A percentile compares a stretch with the other conserved stretches of the same genome.
phyloP scores from a whole-genome alignment of 1,140 invertebrate species.

The Drosophila elegans region DNA sequence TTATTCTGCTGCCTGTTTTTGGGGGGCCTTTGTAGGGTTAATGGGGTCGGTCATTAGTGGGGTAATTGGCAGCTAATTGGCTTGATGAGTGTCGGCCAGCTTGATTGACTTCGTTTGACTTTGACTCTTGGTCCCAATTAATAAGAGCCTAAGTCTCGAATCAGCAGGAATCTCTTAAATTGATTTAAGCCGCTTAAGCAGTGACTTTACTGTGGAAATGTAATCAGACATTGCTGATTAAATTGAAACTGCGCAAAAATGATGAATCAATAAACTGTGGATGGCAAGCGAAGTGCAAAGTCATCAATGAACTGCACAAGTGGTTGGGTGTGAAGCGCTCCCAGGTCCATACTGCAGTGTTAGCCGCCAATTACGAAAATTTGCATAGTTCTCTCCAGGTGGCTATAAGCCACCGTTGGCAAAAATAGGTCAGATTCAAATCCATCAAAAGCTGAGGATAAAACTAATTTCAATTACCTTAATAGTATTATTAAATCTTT shows the following conservation, averaged over 20 bases:
- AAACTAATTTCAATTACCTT: not conserved
- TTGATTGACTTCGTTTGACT: constrained; percentile 31
- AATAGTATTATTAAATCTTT: not conserved
- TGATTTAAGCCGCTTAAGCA: constrained; percentile 3
- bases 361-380: constrained; percentile 28
- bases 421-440: constrained; percentile 15
- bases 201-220: constrained; percentile 16
- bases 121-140: constrained; percentile 1
- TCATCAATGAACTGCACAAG: constrained; percentile 49
- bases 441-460: not conserved
- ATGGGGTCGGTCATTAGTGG: constrained; percentile 65
- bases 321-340: constrained; percentile 1
- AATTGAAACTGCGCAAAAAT: constrained; percentile 63
- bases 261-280: constrained; percentile 70
- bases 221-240: constrained; percentile 68
- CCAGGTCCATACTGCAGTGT: not conserved
- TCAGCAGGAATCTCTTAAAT: not conserved
- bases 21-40: constrained; percentile 36
- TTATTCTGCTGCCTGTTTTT: constrained; percentile 19
- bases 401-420: not conserved
- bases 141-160: not conserved
- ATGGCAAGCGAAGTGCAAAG: constrained; percentile 50
- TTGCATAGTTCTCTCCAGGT: constrained; percentile 23
- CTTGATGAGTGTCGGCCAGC: constrained; percentile 20
- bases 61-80: constrained; percentile 77